A percentile compares a stretch with the other conserved stretches of the same genome.
Evolutionary conservation across 2,113 vertebrate species (phyloP).

Genomic region (Amia ocellicauda): DNA sequence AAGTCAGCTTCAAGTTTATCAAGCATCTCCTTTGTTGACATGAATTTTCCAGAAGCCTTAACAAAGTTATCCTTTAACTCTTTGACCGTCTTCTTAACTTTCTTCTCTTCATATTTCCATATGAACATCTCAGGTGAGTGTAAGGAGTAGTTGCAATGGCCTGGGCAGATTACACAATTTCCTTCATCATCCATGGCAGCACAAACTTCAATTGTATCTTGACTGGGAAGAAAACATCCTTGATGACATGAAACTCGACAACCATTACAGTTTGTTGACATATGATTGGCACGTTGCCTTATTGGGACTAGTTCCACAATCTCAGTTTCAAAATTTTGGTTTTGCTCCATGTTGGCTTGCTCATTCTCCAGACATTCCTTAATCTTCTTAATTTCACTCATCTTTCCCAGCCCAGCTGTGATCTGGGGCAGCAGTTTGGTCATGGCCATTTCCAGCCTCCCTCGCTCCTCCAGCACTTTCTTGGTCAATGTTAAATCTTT

Average conservation of each 20-base stretch:
- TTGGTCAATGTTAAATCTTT: slow-evolving; percentile 30
- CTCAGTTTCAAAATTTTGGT: slow-evolving; percentile 32
- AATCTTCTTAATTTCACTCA: slow-evolving; percentile 29
- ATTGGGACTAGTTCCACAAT: slow-evolving; percentile 20
- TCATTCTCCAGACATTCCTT: slow-evolving; percentile 27
- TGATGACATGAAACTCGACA: slow-evolving; percentile 36
- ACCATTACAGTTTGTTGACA: slow-evolving; percentile 25
- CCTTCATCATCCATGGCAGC: slow-evolving; percentile 25
- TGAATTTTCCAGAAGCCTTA: slow-evolving; percentile 24
- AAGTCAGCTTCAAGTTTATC: slow-evolving; percentile 22
- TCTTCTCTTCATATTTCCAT: slow-evolving; percentile 29
- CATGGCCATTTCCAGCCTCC: slow-evolving; percentile 31
- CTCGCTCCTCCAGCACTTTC: slow-evolving; percentile 34
- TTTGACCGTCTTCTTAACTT: slow-evolving; percentile 22
- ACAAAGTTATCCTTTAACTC: slow-evolving; percentile 37
- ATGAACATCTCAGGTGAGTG: slow-evolving; percentile 23
- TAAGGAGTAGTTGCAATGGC: slow-evolving; percentile 19
- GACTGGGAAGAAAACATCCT: slow-evolving; percentile 23
- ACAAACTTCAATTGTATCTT: slow-evolving; percentile 18
- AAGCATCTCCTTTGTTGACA: slow-evolving; percentile 27
- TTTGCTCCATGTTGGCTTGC: slow-evolving; percentile 22
- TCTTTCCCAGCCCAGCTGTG: slow-evolving; percentile 30
- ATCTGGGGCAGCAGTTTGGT: slow-evolving; percentile 34
- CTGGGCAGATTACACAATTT: slow-evolving; percentile 28
- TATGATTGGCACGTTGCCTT: background rate